Evolutionary conservation across 1,140 invertebrate species (phyloP).

Genomic region (Bombyx mandarina): DNA sequence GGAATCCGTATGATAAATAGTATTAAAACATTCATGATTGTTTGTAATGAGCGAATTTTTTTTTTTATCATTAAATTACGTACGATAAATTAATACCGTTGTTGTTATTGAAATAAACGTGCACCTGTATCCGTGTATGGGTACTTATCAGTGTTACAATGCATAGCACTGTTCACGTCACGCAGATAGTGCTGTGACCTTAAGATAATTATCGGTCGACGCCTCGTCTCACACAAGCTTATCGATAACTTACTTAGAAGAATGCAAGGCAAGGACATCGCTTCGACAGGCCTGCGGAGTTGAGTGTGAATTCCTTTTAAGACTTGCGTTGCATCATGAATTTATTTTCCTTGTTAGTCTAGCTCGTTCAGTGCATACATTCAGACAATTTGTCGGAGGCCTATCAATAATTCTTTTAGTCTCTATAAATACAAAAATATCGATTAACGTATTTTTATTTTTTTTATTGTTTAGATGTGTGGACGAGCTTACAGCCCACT

Average conservation of each 20-base stretch:
- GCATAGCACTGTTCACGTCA: conserved; percentile 47
- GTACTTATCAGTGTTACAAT: conserved; percentile 25
- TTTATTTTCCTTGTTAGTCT: too few relatives aligned
- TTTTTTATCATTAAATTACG: too few relatives aligned
- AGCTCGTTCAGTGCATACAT: too few relatives aligned
- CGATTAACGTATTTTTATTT: too few relatives aligned
- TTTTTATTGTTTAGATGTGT: too few relatives aligned
- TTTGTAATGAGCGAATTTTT: neutral
- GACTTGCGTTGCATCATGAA: too few relatives aligned
- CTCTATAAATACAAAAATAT: too few relatives aligned
- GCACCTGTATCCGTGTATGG: conserved; percentile 29
- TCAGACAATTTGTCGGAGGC: too few relatives aligned
- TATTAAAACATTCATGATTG: neutral
- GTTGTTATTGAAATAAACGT: conserved; percentile 10
- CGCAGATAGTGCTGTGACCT: conserved; percentile 57
- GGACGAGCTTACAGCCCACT: too few relatives aligned
- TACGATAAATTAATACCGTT: neutral
- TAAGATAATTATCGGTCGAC: conserved; percentile 67
- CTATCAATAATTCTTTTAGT: too few relatives aligned
- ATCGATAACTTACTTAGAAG: conserved; percentile 32
- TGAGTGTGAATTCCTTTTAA: too few relatives aligned
- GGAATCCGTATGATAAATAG: too few relatives aligned
- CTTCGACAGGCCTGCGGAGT: conserved; percentile 24
- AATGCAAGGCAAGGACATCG: conserved; percentile 50
- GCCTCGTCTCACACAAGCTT: conserved; percentile 38